Base-by-base conservation (phyloP, 2,113 vertebrate genomes). In the Anguilla rostrata region DNA sequence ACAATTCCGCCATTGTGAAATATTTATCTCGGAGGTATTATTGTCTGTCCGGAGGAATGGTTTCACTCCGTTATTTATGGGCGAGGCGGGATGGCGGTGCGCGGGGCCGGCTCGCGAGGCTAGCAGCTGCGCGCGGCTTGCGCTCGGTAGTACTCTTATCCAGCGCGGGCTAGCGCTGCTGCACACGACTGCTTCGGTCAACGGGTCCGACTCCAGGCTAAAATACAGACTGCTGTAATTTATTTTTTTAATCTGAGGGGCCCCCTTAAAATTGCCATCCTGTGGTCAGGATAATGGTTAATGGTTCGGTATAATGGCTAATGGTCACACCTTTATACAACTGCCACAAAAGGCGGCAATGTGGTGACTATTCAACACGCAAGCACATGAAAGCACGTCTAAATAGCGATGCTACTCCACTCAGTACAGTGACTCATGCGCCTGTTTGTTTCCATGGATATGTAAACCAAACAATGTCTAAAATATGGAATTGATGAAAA, bases 71-170 rank as follows among this genome's bases (percentile, higher is more conserved):
- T 86, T 81, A 86, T 63, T 86, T 39, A 66, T 71, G 40, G n/a
- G 0, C 18, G 18, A 26, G 22, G 60, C 60, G 49, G 87, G 89
- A 92, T 85, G 93, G 92, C 93, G 94, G 94, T 94, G 93, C 88
- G 83, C 90, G 57, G 83, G 90, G 90, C 87, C 43, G 29, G 80
- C 83, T 20, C 7, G 16, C 12, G 18, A 85, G 86, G 89, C 60
- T 66, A 49, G 83, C 83, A 89, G 89, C 87, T 88, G 87, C 84
- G 91, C 49, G 12, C 49, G 91, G 91, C 90, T 89, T 90, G 91
- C 88, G 91, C 88, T 86, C 91, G 46, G 40, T 41, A 89, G 90
- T 90, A 88, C 86, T 92, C 94, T 93, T 93, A 89, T 66, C 9
- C 71, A 29, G 71, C 71, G 9, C 11, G 49, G 6, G 46, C 49